Percentiles rank a stretch among this genome's conserved stretches.
Conservation (phyloP, 2,797 vertebrate species). For the Enteromius argenteus region DNA sequence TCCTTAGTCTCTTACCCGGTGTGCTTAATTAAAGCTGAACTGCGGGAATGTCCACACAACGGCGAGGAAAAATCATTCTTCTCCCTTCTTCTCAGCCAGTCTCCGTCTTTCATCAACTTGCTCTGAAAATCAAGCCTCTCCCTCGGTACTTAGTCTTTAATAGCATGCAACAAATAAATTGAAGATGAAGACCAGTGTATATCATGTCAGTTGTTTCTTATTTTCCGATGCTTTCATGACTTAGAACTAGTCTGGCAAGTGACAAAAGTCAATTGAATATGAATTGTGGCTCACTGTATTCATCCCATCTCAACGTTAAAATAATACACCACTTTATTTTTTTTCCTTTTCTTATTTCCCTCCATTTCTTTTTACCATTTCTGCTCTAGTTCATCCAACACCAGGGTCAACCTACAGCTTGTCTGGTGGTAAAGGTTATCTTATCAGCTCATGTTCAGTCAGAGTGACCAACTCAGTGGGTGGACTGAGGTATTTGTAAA, state of each 20-base stretch:
- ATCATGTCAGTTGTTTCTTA: not conserved
- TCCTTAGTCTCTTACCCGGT: slow-evolving; percentile 68
- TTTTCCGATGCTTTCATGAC: slow-evolving; percentile 2
- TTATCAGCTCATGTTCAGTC: slow-evolving; percentile 60
- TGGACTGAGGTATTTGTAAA: slow-evolving; percentile 58
- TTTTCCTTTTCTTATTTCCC: not conserved
- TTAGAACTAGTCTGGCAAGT: not conserved
- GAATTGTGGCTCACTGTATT: not conserved
- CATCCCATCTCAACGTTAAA: not conserved
- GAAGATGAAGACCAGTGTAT: slow-evolving; percentile 22
- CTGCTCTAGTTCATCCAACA: slow-evolving; percentile 41
- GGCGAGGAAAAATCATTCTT: not conserved
- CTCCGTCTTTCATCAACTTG: slow-evolving; percentile 76
- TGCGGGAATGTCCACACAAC: slow-evolving; percentile 62
- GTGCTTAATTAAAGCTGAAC: slow-evolving; percentile 83
- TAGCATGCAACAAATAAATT: slow-evolving; percentile 24
- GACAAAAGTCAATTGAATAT: not conserved
- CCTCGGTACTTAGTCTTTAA: slow-evolving; percentile 55
- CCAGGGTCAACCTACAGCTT: slow-evolving; percentile 63
- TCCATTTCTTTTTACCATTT: not conserved
- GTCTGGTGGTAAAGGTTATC: slow-evolving; percentile 57
- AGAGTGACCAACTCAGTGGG: slow-evolving; percentile 59
- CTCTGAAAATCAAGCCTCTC: slow-evolving; percentile 71
- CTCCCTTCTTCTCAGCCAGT: slow-evolving; percentile 61
- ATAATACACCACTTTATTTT: not conserved